Conservation (phyloP, 2,797 vertebrate species). For the Acanthurus leucopareius region DNA sequence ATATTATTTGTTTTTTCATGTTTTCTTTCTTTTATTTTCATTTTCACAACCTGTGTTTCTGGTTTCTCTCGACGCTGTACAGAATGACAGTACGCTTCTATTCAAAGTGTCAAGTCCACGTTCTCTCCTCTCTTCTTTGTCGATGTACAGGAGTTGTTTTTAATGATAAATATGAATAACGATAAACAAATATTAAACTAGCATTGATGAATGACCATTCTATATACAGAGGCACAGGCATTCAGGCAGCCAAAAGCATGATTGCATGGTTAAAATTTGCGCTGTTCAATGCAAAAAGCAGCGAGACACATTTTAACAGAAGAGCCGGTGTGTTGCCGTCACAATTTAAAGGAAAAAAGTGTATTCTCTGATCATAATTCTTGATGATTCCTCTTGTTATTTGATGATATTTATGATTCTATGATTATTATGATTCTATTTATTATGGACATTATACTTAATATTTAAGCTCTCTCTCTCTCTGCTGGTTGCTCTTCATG, state of each 20-base stretch:
- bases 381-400: conserved; percentile 85
- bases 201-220: conserved; percentile 82
- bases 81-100: conserved; percentile 75
- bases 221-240: conserved; percentile 83
- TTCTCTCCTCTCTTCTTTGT: conserved; percentile 75
- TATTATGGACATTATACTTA: conserved; percentile 85
- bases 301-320: conserved; percentile 76
- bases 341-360: conserved; percentile 82
- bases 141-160: conserved; percentile 84
- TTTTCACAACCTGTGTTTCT: conserved; percentile 63
- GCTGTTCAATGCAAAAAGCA: conserved; percentile 77
- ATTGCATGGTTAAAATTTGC: conserved; percentile 86
- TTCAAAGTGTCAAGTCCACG: conserved; percentile 69
- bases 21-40: conserved; percentile 17
- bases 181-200: conserved; percentile 76
- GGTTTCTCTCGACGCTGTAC: conserved; percentile 73
- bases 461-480: conserved; percentile 78
- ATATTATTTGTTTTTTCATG: conserved; percentile 17
- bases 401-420: conserved; percentile 83
- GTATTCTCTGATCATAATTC: conserved; percentile 78
- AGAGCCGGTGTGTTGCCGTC: conserved; percentile 68
- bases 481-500: conserved; percentile 83
- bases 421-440: conserved; percentile 85
- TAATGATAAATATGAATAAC: conserved; percentile 74
- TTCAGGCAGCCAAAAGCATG: conserved; percentile 85